Base-by-base conservation (phyloP, 2,888 invertebrate genomes). In the Tenthredo notha region DNA sequence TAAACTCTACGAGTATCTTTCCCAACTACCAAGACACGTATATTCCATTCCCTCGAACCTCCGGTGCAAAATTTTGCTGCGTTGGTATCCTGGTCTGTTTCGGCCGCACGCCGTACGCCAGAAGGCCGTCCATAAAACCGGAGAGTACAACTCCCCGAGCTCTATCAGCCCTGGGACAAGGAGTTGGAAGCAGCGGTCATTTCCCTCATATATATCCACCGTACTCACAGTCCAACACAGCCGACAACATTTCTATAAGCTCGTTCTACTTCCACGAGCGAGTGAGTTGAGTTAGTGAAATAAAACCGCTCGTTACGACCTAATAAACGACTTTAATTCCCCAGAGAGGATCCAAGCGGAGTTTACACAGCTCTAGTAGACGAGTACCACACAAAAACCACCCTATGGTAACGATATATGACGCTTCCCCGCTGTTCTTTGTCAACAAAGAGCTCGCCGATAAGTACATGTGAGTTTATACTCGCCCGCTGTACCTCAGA, bases 31-130 rank as follows among this genome's bases (percentile, higher is more conserved):
- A 95, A 50, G 98, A 98, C 91, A 96, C 97, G 9, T 97, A 97
- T 91, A 97, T 99, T 88, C 99, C 99, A 0, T 99, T 98, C 93
- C 99, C 99, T 0, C 95, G 98, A 84, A 99, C 98, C 0, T 98
- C 98, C 12, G 98, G 98, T 0, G 98, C 98, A 0, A 96, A 97
- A 90, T 99, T 99, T 95, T 98, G 98, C 93, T 97, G 97, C 40
- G 97, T 97, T 33, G 98, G 98, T 90, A 95, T 96, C 84, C 94
- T 99, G 85, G 98, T 98, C 0, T 97, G 97, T 88, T 99, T 99
- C 94, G 97, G 97, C 80, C 95, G 98, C 82, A 96, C 97, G 0
- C 94, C 96, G 84, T 95, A 96, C 88, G 95, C 96, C 0, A 95
- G 97, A 88, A 94, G 97, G 85, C 91, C 97, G 29, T 96, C 97